Percentiles rank a stretch among this genome's conserved stretches.
Evolutionary conservation across 2,113 vertebrate genomes (phyloP).

Genomic region (Oxyruncus cristatus): DNA sequence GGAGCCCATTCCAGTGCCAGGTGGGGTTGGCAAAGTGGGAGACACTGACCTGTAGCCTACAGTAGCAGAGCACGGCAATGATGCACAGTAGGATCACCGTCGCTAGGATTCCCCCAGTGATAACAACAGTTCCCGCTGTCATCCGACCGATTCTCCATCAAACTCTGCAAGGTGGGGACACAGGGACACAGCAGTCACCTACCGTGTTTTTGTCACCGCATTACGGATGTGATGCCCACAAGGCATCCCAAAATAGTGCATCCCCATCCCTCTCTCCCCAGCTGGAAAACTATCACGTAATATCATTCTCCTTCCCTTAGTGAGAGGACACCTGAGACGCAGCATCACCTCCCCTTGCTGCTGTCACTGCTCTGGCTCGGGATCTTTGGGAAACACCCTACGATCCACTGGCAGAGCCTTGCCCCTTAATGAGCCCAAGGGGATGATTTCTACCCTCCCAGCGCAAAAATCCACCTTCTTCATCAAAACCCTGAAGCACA

Average conservation of each 20-base stretch:
- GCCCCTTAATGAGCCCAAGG: neutral
- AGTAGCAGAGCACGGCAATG: slow-evolving; percentile 98
- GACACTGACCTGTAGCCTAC: slow-evolving; percentile 91
- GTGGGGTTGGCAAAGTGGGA: neutral
- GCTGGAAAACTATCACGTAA: rapidly evolving
- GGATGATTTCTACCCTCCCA: neutral
- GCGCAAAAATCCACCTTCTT: neutral
- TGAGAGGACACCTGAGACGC: neutral
- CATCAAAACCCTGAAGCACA: neutral
- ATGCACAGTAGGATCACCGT: slow-evolving; percentile 98
- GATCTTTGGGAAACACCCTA: neutral
- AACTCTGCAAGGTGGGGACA: slow-evolving; percentile 78
- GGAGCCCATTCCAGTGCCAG: neutral
- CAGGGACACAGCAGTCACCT: neutral
- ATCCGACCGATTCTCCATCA: slow-evolving; percentile 98
- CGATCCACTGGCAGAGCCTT: neutral
- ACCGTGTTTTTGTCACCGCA: neutral
- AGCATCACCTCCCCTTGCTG: neutral
- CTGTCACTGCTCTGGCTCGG: neutral
- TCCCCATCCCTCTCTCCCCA: neutral
- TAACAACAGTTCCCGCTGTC: slow-evolving; percentile 99
- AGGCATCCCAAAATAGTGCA: neutral
- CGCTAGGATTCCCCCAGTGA: slow-evolving; percentile 99
- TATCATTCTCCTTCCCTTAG: neutral
- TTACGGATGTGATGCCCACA: rapidly evolving